Evolutionary conservation across 2,113 vertebrate species (phyloP).

Genomic region (Nothocercus julius): DNA sequence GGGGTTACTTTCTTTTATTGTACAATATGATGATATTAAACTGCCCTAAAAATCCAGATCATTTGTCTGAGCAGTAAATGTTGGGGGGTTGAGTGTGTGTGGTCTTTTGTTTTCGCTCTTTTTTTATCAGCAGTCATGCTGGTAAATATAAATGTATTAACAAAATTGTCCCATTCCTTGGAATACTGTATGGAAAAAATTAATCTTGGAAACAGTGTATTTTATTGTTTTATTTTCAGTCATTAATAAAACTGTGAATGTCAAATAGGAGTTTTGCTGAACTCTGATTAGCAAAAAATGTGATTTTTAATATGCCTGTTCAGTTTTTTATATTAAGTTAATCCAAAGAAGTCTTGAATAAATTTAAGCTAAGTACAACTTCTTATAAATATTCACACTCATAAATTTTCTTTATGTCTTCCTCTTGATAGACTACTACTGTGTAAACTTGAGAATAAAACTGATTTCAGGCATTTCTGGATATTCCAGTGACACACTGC

Average conservation of each 20-base stretch:
- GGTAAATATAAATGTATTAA: slow-evolving; percentile 55
- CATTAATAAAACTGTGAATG: slow-evolving; percentile 80
- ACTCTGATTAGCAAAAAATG: slow-evolving; percentile 68
- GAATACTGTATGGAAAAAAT: slow-evolving; percentile 61
- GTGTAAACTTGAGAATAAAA: slow-evolving; percentile 47
- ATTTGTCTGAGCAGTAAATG: slow-evolving; percentile 43
- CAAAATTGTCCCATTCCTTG: slow-evolving; percentile 41
- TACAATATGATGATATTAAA: slow-evolving; percentile 75
- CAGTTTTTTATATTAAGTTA: slow-evolving; percentile 55
- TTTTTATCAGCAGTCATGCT: slow-evolving; percentile 47
- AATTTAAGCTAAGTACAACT: slow-evolving; percentile 37
- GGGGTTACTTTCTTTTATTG: slow-evolving; percentile 84
- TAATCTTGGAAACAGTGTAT: slow-evolving; percentile 60
- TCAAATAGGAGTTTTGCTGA: slow-evolving; percentile 70
- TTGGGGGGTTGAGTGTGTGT: background rate
- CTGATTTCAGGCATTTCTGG: slow-evolving; percentile 39
- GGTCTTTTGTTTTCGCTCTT: background rate
- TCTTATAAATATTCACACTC: slow-evolving; percentile 9
- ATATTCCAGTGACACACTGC: slow-evolving; percentile 34
- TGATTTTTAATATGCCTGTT: slow-evolving; percentile 78
- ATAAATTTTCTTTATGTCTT: slow-evolving; percentile 45
- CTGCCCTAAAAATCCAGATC: slow-evolving; percentile 69
- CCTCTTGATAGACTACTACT: slow-evolving; percentile 10
- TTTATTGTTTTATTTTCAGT: slow-evolving; percentile 69
- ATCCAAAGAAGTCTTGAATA: slow-evolving; percentile 6